Conservation (phyloP, 2,797 vertebrate species). For the Syngnathus acus region DNA sequence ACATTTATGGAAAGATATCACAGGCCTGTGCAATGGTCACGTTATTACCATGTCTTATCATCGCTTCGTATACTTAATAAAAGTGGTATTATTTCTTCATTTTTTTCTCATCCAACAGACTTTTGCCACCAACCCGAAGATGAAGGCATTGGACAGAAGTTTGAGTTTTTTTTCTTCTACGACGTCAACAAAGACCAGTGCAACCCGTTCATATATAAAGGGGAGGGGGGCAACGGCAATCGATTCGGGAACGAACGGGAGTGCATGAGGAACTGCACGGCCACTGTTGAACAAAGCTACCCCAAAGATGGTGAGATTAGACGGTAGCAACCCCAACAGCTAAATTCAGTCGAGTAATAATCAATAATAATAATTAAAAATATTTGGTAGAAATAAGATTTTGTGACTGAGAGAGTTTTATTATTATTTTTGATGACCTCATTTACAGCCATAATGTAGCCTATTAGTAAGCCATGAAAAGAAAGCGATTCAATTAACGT, state of each 20-base stretch:
- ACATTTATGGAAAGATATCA: constrained; percentile 43
- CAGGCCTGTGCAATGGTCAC: constrained; percentile 4
- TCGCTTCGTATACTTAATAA: not conserved
- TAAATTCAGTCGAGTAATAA: too few relatives aligned
- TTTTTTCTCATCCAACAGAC: constrained; percentile 32
- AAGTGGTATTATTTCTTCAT: not conserved
- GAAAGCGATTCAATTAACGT: not conserved
- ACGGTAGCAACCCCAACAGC: not conserved
- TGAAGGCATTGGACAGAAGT: constrained; percentile 30
- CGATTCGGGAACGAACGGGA: constrained; percentile 53
- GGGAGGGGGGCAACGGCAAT: constrained; percentile 62
- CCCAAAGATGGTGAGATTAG: constrained; percentile 53
- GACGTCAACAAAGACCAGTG: constrained; percentile 34
- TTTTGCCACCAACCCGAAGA: constrained; percentile 30
- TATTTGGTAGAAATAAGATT: not conserved
- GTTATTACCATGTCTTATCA: not conserved
- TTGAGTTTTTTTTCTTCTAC: constrained; percentile 30
- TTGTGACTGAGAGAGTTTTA: not conserved
- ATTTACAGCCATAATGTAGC: not conserved
- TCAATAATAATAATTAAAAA: too few relatives aligned
- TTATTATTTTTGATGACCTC: not conserved
- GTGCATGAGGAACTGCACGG: constrained; percentile 60
- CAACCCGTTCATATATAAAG: constrained; percentile 53
- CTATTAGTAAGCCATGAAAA: too few relatives aligned
- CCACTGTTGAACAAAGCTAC: constrained; percentile 22